Base-by-base conservation (phyloP, 2,888 invertebrate genomes). In the Emmelina monodactyla region DNA sequence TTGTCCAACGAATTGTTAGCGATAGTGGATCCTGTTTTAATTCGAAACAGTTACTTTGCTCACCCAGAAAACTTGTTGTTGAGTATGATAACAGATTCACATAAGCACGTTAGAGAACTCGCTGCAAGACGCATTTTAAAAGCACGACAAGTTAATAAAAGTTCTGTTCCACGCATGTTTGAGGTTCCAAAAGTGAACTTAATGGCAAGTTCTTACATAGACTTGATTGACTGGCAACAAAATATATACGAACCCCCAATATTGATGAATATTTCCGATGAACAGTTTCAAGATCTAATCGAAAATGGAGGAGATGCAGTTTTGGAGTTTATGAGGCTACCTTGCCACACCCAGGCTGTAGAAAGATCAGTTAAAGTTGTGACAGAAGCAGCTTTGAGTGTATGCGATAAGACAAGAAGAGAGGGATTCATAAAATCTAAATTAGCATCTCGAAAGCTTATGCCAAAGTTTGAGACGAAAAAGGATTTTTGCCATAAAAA, bases 161-260 rank as follows among this genome's bases (percentile, higher is more conserved):
- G 14, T 12, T 6, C 16, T 15, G 16, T 31, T 28, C 31, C 12
- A 11, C 14, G 32, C 28, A 32, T 32, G 14, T 40, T 40, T 36
- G 12, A 40, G 34, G 32, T 38, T 22, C 38, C 35, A 12, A 16
- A 34, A 22, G 19, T 37, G n/a, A 41, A 38, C 22, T 35, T 41
- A 22, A 28, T 39, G 19, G 34, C 38, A 22, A 25, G 12, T 22
- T 31, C 28, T 33, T 41, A 41, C 22, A 37, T 37, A 38, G 38
- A 41, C 19, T 11, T 41, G 25, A 38, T 34, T 19, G 22, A 31
- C 30, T 42, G 42, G 39, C 35, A 37, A 32, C 32, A 42, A 30
- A 29, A 22, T 15, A 19, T 28, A 22, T 32, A 22, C 9, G 33
- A 37, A 12, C 40, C 37, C 19, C 35, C 35, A 13, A 32, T 34